Evolutionary conservation across 1,140 invertebrate species (phyloP).

Genomic region (Apis laboriosa): DNA sequence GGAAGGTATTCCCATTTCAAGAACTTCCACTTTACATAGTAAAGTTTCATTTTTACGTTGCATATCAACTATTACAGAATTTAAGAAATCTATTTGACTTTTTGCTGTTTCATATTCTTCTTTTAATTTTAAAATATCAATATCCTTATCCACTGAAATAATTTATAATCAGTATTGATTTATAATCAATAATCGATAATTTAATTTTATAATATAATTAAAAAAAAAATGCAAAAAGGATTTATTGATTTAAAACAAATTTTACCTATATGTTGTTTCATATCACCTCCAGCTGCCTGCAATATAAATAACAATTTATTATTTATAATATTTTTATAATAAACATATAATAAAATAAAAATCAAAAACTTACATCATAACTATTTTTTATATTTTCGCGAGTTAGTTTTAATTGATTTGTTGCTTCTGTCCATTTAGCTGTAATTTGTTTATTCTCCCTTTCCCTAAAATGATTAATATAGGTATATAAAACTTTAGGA

Average conservation of each 20-base stretch:
- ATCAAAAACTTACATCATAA: conserved; percentile 65
- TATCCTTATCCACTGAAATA: conserved; percentile 37
- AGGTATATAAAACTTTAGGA: background rate
- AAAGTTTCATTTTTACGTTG: conserved; percentile 95
- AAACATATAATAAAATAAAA: background rate
- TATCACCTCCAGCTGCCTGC: conserved; percentile 50
- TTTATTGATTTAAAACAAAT: conserved; percentile 28
- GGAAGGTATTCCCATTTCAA: conserved; percentile 87
- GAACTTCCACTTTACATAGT: conserved; percentile 87
- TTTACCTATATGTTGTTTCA: conserved; percentile 55
- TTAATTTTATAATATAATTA: background rate
- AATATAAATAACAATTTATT: conserved; percentile 18
- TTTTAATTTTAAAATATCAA: conserved; percentile 72
- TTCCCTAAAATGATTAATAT: conserved; percentile 64
- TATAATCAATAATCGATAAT: background rate
- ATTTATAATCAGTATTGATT: no score
- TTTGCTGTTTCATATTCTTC: conserved; percentile 86
- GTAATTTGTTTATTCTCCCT: conserved; percentile 74
- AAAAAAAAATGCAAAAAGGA: background rate
- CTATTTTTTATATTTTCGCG: conserved; percentile 75
- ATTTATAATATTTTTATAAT: background rate
- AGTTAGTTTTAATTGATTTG: conserved; percentile 69
- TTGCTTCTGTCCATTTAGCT: conserved; percentile 67
- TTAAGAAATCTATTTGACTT: conserved; percentile 94
- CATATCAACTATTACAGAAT: conserved; percentile 98